Evolutionary conservation across 1,140 invertebrate species (phyloP).

Genomic region (Tetraneura akinire): DNA sequence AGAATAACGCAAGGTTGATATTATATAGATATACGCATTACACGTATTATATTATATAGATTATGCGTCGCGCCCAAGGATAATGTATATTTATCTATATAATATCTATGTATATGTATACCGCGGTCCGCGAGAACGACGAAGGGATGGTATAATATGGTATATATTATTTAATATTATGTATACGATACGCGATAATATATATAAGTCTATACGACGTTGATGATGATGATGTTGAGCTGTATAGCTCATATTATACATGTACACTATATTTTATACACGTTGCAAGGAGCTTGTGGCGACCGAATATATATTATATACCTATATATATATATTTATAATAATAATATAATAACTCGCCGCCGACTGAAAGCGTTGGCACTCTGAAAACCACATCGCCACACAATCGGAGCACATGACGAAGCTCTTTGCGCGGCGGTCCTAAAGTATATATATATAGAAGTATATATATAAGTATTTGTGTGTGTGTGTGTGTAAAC

Average conservation of each 20-base stretch:
- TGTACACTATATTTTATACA: not conserved
- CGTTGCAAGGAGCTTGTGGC: no score
- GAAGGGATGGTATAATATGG: no score
- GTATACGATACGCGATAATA: no score
- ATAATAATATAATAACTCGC: not conserved
- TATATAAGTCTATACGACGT: not conserved
- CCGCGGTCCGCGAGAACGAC: no score
- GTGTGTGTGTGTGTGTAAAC: no score
- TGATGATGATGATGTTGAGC: not conserved
- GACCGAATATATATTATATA: no score
- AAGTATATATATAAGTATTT: no score
- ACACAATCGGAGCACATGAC: slow-evolving; percentile 37
- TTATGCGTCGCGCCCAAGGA: not conserved
- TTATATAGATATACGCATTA: no score
- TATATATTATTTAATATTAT: no score
- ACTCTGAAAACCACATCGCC: not conserved
- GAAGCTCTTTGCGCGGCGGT: slow-evolving; percentile 26
- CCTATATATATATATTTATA: no score
- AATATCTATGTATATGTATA: not conserved
- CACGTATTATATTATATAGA: not conserved
- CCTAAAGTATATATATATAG: not conserved
- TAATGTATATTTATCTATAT: not conserved
- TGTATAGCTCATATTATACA: not conserved
- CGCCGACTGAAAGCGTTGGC: not conserved
- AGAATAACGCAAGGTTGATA: not conserved